These are phyloP conservation scores for Coreoperca whiteheadi DNA, from an alignment of 2,113 vertebrate genomes.

Conservation along the genomic window DNA sequence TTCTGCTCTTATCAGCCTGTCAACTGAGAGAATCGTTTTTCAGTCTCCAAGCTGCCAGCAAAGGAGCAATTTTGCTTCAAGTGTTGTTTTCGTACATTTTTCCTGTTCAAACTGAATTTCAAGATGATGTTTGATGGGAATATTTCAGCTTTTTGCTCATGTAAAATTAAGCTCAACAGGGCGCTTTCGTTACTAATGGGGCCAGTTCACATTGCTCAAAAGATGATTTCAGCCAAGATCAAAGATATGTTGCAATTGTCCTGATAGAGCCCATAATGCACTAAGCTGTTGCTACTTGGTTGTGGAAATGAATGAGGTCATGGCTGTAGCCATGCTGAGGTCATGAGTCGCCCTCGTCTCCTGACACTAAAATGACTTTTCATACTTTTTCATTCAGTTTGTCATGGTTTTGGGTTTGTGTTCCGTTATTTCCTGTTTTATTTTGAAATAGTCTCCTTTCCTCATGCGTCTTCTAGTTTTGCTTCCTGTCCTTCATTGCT, in stretches of 20 bases:
- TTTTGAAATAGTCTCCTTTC: too few relatives aligned
- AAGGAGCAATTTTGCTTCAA: conserved; percentile 16
- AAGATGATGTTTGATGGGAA: conserved; percentile 1
- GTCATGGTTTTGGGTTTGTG: too few relatives aligned
- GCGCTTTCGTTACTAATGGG: background rate
- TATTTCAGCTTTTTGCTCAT: background rate
- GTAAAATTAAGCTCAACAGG: background rate
- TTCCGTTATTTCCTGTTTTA: too few relatives aligned
- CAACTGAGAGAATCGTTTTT: conserved; percentile 46
- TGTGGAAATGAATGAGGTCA: background rate
- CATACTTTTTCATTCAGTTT: background rate
- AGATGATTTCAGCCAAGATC: background rate
- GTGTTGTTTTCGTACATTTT: background rate
- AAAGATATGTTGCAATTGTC: background rate
- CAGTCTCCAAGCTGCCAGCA: conserved; percentile 29
- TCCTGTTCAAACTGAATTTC: background rate
- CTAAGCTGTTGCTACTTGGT: background rate
- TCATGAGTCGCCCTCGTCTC: background rate
- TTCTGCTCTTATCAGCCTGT: conserved; percentile 52
- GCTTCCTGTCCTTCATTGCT: too few relatives aligned
- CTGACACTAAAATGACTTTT: background rate
- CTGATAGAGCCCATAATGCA: background rate
- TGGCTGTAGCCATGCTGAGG: background rate
- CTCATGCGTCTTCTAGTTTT: too few relatives aligned
- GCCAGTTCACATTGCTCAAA: background rate